These are phyloP conservation scores for Drosophila dunni DNA, from an alignment of 1,140 invertebrate species.

Conservation along the genomic window DNA sequence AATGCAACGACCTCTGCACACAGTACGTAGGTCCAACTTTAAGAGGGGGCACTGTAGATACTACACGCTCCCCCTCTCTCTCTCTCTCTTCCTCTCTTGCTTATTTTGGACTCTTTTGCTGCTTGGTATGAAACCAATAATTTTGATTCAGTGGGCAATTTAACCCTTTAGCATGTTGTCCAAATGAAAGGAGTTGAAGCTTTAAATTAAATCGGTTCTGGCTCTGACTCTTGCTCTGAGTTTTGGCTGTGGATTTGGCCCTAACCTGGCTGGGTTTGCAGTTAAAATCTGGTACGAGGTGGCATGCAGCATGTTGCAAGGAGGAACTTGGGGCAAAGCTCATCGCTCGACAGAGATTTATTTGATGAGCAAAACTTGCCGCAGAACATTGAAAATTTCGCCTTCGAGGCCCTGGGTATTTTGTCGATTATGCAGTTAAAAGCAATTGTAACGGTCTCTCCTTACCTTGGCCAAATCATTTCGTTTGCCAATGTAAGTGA, in stretches of 20 bases:
- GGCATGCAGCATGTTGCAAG: conserved; percentile 11
- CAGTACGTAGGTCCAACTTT: not conserved
- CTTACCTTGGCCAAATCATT: conserved; percentile 19
- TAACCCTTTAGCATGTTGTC: conserved; percentile 83
- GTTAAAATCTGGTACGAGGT: conserved; percentile 30
- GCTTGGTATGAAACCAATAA: conserved; percentile 77
- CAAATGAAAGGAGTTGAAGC: conserved; percentile 80
- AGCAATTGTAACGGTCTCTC: conserved; percentile 62
- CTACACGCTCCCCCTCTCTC: conserved; percentile 4
- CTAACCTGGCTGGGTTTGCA: conserved; percentile 4
- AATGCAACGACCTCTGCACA: conserved; percentile 64
- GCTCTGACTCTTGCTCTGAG: conserved; percentile 3
- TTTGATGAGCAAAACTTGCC: conserved; percentile 68
- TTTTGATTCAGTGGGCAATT: conserved; percentile 84
- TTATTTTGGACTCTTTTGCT: conserved; percentile 26
- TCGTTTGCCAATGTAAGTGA: conserved; percentile 28
- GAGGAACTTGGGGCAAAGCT: conserved; percentile 27
- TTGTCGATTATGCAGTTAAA: conserved; percentile 67
- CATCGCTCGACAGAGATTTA: conserved; percentile 74
- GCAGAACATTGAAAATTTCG: conserved; percentile 55
- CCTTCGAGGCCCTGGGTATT: conserved; percentile 39
- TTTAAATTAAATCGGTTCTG: conserved; percentile 77
- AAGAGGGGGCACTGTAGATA: conserved; percentile 7
- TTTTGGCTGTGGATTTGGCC: conserved; percentile 11
- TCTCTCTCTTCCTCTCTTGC: too few species aligned